A percentile compares a stretch with the other conserved stretches of the same genome.
Conservation (phyloP, 2,113 vertebrate genomes). For the Vulpes ferrilata region DNA sequence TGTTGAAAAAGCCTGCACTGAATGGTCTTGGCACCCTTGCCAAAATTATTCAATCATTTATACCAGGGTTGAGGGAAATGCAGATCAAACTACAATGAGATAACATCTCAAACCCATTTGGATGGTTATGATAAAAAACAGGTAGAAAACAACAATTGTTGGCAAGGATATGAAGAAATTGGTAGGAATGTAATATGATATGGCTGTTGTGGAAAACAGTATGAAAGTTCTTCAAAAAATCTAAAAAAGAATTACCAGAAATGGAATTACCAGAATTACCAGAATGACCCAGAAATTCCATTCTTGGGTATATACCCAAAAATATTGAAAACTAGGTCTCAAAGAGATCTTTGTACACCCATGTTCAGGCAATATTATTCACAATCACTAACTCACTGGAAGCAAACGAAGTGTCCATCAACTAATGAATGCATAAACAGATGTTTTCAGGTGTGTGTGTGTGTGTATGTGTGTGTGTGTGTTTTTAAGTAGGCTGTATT, state of each 20-base stretch:
- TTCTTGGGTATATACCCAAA: not conserved
- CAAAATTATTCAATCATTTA: not conserved
- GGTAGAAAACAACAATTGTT: not conserved
- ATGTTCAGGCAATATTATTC: not conserved
- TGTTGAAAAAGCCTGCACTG: not conserved
- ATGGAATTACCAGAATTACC: too few relatives aligned
- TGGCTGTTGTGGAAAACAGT: not conserved
- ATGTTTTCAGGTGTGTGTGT: not conserved
- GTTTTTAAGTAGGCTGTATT: not conserved
- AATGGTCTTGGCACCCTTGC: not conserved
- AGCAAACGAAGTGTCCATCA: not conserved
- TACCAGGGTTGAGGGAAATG: not conserved
- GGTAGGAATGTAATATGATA: not conserved
- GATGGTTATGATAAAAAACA: not conserved
- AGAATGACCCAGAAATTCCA: not conserved
- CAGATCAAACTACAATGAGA: not conserved
- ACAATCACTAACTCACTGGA: not conserved
- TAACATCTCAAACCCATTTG: not conserved
- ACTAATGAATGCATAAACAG: not conserved
- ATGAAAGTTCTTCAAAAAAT: not conserved
- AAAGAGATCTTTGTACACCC: not conserved
- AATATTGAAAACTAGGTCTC: not conserved
- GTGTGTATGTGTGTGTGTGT: not conserved
- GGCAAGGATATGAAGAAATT: not conserved
- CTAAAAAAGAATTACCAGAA: not conserved